Evolutionary conservation across 2,113 vertebrate genomes (phyloP).

Genomic region (Pseudorectes ferrugineus): DNA sequence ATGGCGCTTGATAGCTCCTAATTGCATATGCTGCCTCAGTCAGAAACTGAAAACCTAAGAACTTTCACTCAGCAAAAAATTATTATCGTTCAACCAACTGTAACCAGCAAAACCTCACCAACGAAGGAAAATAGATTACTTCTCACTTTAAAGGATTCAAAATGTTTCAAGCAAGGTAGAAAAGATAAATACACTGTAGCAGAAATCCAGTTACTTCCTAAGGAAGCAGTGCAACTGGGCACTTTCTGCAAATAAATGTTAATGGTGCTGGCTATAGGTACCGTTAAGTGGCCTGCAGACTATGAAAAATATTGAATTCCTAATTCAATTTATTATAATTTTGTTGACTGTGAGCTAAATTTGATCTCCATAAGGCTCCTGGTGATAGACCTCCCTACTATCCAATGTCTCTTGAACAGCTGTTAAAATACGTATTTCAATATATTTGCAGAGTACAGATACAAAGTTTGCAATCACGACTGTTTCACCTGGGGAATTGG

Average conservation of each 20-base stretch:
- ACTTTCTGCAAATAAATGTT: neutral
- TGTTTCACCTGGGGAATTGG: neutral
- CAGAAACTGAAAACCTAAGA: neutral
- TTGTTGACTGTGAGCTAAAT: neutral
- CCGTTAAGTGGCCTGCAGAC: neutral
- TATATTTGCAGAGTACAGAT: neutral
- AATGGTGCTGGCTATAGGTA: neutral
- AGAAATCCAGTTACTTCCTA: neutral
- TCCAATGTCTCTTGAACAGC: neutral
- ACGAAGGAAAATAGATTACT: neutral
- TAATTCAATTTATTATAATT: neutral
- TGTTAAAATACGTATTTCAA: neutral
- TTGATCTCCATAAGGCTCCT: neutral
- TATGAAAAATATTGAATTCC: neutral
- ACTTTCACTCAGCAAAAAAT: neutral
- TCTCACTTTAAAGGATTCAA: neutral
- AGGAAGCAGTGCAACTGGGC: neutral
- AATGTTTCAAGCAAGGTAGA: neutral
- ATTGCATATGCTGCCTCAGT: neutral
- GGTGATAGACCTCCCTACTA: neutral
- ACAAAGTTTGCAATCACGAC: neutral
- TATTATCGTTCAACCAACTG: neutral
- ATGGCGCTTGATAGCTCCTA: neutral
- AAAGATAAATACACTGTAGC: neutral
- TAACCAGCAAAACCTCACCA: neutral